phyloP scores from a whole-genome alignment of 1,140 invertebrate genomes.

The Dufourea novaeangliae region DNA sequence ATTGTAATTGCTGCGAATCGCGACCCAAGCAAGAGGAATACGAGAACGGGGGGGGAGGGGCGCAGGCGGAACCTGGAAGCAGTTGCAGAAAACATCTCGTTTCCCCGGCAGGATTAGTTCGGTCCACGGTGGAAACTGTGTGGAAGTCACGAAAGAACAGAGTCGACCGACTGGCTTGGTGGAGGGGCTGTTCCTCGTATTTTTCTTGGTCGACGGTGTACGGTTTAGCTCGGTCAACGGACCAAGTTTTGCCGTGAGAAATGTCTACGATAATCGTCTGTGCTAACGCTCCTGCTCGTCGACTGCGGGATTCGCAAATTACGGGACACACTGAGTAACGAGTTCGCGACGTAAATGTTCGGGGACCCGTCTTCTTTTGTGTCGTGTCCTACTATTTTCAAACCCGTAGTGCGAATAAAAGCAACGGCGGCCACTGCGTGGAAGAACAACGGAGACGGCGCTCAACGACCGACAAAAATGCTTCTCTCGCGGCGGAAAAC shows the following conservation, averaged over 20 bases:
- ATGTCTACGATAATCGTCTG: background rate
- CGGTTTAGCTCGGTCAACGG: background rate
- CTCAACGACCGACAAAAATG: constrained; percentile 45
- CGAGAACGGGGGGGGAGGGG: background rate
- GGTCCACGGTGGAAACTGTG: background rate
- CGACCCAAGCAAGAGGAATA: constrained; percentile 11
- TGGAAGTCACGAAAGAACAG: constrained; percentile 1
- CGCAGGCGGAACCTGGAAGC: background rate
- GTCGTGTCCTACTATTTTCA: constrained; percentile 42
- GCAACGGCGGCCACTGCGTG: constrained; percentile 36
- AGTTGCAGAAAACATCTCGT: constrained; percentile 13
- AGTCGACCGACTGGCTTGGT: background rate
- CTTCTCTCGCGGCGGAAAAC: constrained; percentile 11
- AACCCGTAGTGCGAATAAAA: constrained; percentile 51
- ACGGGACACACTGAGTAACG: too few relatives aligned
- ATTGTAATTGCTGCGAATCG: constrained; percentile 60
- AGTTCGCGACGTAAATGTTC: too few relatives aligned
- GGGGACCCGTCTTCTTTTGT: background rate
- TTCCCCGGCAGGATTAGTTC: constrained; percentile 15
- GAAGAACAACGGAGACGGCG: constrained; percentile 53
- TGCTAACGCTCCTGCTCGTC: too few relatives aligned
- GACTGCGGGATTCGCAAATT: too few relatives aligned
- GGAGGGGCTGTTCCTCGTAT: background rate
- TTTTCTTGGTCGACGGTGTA: constrained; percentile 4
- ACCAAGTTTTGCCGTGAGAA: background rate